phyloP scores from a whole-genome alignment of 2,888 invertebrate species.

The Drosophila dives region DNA sequence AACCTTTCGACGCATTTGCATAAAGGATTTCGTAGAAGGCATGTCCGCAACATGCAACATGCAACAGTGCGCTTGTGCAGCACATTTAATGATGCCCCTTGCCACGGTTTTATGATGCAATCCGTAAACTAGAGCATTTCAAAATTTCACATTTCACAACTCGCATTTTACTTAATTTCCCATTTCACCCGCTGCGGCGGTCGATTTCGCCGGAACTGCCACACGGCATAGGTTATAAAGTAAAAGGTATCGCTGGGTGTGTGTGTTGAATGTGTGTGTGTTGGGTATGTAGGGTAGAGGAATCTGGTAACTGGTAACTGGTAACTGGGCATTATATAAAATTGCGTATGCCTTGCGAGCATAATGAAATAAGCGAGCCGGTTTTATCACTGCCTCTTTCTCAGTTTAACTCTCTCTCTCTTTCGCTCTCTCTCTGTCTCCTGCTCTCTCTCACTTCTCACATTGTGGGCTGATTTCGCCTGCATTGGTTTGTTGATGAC shows the following conservation, averaged over 20 bases:
- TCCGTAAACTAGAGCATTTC: constrained; percentile 47
- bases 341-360: constrained; percentile 48
- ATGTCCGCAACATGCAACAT: constrained; percentile 65
- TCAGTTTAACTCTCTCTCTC: background rate
- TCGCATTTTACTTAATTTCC: constrained; percentile 45
- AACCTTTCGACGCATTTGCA: constrained; percentile 64
- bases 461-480: constrained; percentile 4
- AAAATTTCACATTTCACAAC: constrained; percentile 13
- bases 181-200: constrained; percentile 66
- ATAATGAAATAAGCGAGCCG: constrained; percentile 50
- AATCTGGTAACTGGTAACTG: constrained; percentile 34
- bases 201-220: constrained; percentile 51
- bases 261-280: background rate
- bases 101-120: constrained; percentile 69
- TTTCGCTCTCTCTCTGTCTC: background rate
- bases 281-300: constrained; percentile 2
- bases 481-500: constrained; percentile 25
- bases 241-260: background rate
- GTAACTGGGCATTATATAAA: constrained; percentile 65
- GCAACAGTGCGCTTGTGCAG: constrained; percentile 66
- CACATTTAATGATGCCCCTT: constrained; percentile 43
- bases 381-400: constrained; percentile 36
- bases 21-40: constrained; percentile 64
- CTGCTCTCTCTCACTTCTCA: constrained; percentile 13
- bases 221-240: constrained; percentile 12